Evolutionary conservation across 2,888 invertebrate species (phyloP), one percentile per base, ranked within the genome.

Genomic region (Drosophila incognita): DNA sequence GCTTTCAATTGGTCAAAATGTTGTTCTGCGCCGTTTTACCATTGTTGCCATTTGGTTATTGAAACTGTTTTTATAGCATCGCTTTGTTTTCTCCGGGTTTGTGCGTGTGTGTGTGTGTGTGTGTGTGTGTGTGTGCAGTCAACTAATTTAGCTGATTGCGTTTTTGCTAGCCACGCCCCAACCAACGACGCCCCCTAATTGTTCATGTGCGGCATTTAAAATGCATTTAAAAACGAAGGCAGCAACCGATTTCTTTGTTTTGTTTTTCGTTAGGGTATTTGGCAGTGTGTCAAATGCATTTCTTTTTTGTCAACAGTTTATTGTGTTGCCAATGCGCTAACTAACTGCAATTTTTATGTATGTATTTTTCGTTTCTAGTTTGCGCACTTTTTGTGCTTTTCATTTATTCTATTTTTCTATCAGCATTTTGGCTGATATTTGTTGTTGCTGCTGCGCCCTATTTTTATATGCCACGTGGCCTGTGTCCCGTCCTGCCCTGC

Each of bases 131-230:
- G 53, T 54, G 57, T 31, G 24, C 49, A 52, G 38, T 48, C 66
- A 80, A 80, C 71, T 77, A 83, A 82, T 86, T 83, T 86, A 52
- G 74, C 69, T 82, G 85, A 82, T 85, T 76, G 76, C 67, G 59
- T 59, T 71, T 76, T 35, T 27, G 38, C 10, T 24, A 7, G 53
- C 36, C 60, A 51, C 36, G 52, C 35, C 49, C 24, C 46, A 2
- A 8, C 33, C 54, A 4, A 8, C 27, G 11, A 46, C 5, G 31
- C 38, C 49, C n/a, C 27, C 33, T 10, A 29, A 18, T 36, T n/a
- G 40, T 42, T 40, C 11, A 21, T 31, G 38, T 38, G 46, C 57
- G 48, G 48, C 48, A 69, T 70, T 70, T 61, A 38, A 53, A 69
- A 58, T 69, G 69, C 69, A 66, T 72, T 60, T 21, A 6, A 46